Percentiles rank a stretch among this genome's conserved stretches.
Evolutionary conservation across 2,113 vertebrate genomes (phyloP).

Genomic region (Gorsachius goisagi): DNA sequence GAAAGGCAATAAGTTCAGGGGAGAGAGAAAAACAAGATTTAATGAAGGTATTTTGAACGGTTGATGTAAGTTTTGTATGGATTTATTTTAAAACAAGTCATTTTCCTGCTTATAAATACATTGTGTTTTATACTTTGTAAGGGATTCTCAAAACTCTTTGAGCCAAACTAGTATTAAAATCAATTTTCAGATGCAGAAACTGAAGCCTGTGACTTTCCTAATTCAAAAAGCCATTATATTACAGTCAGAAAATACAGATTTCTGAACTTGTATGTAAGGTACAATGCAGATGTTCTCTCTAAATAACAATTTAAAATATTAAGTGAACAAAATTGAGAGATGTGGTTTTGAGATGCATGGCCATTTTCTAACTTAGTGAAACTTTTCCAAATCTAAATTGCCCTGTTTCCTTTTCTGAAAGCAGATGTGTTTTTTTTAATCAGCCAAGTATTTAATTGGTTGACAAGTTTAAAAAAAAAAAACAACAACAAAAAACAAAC

Average conservation of each 20-base stretch:
- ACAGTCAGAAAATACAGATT: background rate
- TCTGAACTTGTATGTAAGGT: background rate
- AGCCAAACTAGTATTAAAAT: background rate
- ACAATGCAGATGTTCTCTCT: background rate
- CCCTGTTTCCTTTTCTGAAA: background rate
- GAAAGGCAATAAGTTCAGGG: constrained; percentile 82
- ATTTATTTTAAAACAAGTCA: background rate
- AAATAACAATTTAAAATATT: background rate
- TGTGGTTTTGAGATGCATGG: background rate
- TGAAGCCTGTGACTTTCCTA: background rate
- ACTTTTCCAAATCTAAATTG: background rate
- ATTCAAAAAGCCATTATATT: background rate
- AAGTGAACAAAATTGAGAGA: background rate
- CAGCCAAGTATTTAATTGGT: background rate
- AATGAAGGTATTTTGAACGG: constrained; percentile 75
- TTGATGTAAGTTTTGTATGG: background rate
- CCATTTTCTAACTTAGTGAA: background rate
- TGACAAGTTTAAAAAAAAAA: background rate
- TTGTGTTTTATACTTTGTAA: background rate
- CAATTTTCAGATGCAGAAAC: background rate
- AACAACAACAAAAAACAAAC: background rate
- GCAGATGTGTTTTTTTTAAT: background rate
- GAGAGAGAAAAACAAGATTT: constrained; percentile 86
- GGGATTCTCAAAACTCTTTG: background rate
- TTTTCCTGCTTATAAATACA: background rate